These are phyloP conservation scores for rat (Rattus norvegicus) DNA, from an alignment of 2,113 vertebrate genomes.

Conservation along the genomic window GRCr8 NC_086020.1:218111501-218112000, in stretches of 20 bases:
- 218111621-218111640: conserved; percentile 66
- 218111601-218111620: conserved; percentile 82
- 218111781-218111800: not conserved
- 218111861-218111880: not conserved
- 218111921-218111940: not conserved
- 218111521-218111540: conserved; percentile 47
- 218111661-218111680: not conserved
- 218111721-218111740: not conserved
- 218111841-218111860: not conserved
- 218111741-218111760: not conserved
- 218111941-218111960: not conserved
- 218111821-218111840: not conserved
- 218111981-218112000: not conserved
- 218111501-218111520: conserved; percentile 69
- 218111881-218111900: not conserved
- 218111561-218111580: conserved; percentile 89
- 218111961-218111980: not conserved
- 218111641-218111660: conserved; percentile 34
- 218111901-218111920: not conserved
- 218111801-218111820: not conserved
- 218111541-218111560: conserved; percentile 88
- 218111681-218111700: not conserved
- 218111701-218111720: not conserved
- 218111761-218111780: accelerated
- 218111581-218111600: conserved; percentile 85